Evolutionary conservation across 1,140 invertebrate species (phyloP).

Genomic region (Laupala kohalensis): DNA sequence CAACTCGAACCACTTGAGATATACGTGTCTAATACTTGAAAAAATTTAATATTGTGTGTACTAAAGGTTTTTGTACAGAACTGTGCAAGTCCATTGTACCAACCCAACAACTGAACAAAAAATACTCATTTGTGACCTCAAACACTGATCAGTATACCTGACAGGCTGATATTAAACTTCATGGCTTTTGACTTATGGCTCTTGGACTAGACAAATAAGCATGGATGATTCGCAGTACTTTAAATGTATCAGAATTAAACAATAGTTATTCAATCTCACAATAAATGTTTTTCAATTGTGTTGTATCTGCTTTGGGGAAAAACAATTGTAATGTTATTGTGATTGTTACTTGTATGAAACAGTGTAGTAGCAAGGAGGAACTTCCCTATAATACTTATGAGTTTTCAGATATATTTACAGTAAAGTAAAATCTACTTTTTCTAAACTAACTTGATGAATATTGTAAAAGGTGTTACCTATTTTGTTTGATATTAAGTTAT

Average conservation of each 20-base stretch:
- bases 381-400: background rate
- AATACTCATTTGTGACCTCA: background rate
- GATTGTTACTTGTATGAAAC: constrained; percentile 4
- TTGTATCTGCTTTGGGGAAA: background rate
- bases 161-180: background rate
- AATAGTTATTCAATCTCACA: background rate
- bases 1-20: too few relatives aligned
- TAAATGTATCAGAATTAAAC: background rate
- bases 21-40: background rate
- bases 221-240: background rate
- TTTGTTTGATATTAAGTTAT: too few relatives aligned
- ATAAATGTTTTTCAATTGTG: background rate
- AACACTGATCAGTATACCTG: constrained; percentile 7
- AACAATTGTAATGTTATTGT: constrained; percentile 3
- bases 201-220: background rate
- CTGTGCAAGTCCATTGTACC: too few relatives aligned
- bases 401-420: too few relatives aligned
- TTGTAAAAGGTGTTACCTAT: too few relatives aligned
- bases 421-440: too few relatives aligned
- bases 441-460: too few relatives aligned
- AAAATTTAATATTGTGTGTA: too few relatives aligned
- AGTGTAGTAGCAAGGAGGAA: constrained; percentile 1
- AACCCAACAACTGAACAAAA: too few relatives aligned
- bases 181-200: constrained; percentile 4
- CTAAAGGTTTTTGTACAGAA: too few relatives aligned